Evolutionary conservation across 2,797 vertebrate species (phyloP).

Genomic region (Heteromormyrus szaboi): DNA sequence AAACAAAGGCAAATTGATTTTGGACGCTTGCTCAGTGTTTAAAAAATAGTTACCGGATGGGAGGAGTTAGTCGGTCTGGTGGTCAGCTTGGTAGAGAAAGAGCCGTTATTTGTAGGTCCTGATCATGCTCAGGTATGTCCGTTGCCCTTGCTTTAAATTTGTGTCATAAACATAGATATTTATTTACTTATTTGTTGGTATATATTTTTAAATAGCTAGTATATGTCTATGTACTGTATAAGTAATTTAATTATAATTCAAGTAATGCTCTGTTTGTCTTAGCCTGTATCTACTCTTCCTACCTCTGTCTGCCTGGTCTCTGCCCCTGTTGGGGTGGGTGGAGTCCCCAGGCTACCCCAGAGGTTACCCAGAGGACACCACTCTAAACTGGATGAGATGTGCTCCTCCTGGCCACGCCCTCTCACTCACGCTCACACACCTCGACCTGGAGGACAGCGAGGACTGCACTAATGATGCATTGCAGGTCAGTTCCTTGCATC

Average conservation of each 20-base stretch:
- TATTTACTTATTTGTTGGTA: not conserved
- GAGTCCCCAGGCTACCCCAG: constrained; percentile 79
- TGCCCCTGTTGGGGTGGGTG: constrained; percentile 54
- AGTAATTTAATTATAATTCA: not conserved
- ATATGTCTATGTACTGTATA: not conserved
- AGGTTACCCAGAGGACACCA: constrained; percentile 64
- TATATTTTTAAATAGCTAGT: not conserved
- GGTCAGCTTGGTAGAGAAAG: not conserved
- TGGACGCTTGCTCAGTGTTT: constrained; percentile 38
- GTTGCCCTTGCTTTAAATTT: not conserved
- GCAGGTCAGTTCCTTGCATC: constrained; percentile 58
- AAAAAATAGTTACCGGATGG: constrained; percentile 27
- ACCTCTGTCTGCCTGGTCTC: constrained; percentile 17
- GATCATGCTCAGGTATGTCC: constrained; percentile 19
- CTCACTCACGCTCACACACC: constrained; percentile 71
- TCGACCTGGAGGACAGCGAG: constrained; percentile 80
- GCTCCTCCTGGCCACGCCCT: constrained; percentile 72
- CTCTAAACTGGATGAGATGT: constrained; percentile 69
- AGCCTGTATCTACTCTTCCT: constrained; percentile 50
- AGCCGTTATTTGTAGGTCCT: constrained; percentile 12
- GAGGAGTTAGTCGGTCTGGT: not conserved
- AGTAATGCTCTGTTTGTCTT: not conserved
- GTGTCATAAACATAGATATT: not conserved
- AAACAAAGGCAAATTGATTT: constrained; percentile 15
- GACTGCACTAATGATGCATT: constrained; percentile 77